phyloP scores from a whole-genome alignment of 2,888 invertebrate genomes.

The Macrophya alboannulata region DNA sequence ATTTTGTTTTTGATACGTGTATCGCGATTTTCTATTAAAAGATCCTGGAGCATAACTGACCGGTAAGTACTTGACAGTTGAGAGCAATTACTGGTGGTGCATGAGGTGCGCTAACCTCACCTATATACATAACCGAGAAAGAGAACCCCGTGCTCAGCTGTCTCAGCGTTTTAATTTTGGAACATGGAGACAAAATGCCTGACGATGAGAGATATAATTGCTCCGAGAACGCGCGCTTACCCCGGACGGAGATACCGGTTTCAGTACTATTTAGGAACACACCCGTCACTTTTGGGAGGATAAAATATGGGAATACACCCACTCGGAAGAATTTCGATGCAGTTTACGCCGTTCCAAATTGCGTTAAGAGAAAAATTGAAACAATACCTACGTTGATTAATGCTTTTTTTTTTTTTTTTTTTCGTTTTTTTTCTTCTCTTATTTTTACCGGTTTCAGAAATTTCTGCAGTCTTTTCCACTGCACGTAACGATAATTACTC shows the following conservation, averaged over 20 bases:
- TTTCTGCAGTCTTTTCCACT: too few species aligned
- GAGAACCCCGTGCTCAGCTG: conserved; percentile 37
- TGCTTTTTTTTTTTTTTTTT: background rate
- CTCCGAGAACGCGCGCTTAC: conserved; percentile 34
- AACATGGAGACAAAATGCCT: conserved; percentile 42
- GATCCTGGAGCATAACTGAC: background rate
- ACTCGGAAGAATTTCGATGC: background rate
- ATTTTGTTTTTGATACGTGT: background rate
- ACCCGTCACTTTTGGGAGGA: background rate
- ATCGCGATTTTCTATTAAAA: background rate
- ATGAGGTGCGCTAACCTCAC: conserved; percentile 13
- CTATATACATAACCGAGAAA: background rate
- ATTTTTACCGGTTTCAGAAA: too few species aligned
- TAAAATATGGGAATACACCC: background rate
- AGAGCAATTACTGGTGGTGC: conserved; percentile 6
- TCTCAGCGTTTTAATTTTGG: conserved; percentile 46
- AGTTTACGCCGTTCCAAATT: background rate
- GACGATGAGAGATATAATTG: conserved; percentile 53
- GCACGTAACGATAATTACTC: too few species aligned
- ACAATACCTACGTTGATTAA: background rate
- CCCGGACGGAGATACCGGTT: conserved; percentile 30
- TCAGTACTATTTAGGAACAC: conserved; percentile 39
- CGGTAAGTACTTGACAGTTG: conserved; percentile 8
- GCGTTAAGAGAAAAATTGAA: background rate
- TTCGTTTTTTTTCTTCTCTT: background rate